Conservation (phyloP, 2,113 vertebrate genomes). For the Vulpes lagopus region DNA sequence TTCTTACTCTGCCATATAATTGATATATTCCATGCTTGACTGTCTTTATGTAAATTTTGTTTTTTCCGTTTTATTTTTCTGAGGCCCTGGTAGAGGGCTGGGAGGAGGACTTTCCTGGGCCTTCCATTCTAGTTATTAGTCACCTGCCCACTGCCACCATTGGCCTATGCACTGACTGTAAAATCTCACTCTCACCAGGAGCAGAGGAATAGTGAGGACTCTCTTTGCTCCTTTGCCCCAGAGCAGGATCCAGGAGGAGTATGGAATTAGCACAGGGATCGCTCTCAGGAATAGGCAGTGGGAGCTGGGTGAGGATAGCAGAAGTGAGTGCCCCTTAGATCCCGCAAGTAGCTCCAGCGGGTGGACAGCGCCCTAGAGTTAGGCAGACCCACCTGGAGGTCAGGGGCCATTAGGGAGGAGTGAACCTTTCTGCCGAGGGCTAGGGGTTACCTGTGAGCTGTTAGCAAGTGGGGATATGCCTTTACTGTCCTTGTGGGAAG, state of each 20-base stretch:
- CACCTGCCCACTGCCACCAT: neutral
- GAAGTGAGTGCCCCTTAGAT: neutral
- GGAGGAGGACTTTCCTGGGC: neutral
- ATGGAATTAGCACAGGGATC: neutral
- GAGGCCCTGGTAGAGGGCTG: neutral
- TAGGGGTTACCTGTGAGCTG: neutral
- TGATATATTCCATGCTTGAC: neutral
- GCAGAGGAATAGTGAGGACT: neutral
- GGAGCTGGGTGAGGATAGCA: neutral
- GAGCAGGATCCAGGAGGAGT: neutral
- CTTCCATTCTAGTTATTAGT: neutral
- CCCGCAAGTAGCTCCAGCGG: neutral
- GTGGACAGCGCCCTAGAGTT: neutral
- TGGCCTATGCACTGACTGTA: neutral
- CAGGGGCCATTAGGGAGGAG: too few relatives aligned
- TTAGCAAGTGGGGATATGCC: neutral
- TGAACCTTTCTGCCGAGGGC: neutral
- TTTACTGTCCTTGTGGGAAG: neutral
- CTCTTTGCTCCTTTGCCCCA: neutral
- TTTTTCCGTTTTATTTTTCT: neutral
- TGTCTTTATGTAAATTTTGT: neutral
- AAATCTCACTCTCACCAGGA: neutral
- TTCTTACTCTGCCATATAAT: conserved; percentile 13
- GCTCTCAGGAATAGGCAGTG: neutral
- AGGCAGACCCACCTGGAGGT: neutral